Evolutionary conservation across 2,888 invertebrate genomes (phyloP).

Genomic region (Oxyteleia sp.): DNA sequence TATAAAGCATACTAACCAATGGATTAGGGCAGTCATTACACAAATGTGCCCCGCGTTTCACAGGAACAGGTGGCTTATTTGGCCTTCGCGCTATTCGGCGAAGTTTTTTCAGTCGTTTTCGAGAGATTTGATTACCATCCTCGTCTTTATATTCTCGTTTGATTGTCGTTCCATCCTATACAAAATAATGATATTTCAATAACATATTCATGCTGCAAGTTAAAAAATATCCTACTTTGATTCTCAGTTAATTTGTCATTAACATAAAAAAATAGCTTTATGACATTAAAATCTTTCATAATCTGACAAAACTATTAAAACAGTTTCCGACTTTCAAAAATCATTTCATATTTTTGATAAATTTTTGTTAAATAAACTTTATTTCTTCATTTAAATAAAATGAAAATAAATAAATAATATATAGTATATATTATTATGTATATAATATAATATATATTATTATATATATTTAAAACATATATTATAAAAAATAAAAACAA

Average conservation of each 20-base stretch:
- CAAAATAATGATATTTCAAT: conserved; percentile 6
- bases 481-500: conserved; percentile 5
- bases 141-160: conserved; percentile 91
- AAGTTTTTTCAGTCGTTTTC: conserved; percentile 95
- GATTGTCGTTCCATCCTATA: conserved; percentile 83
- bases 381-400: too few relatives aligned
- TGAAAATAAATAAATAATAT: too few relatives aligned
- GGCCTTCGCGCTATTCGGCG: conserved; percentile 92
- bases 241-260: too few relatives aligned
- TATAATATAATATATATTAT: too few relatives aligned
- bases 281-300: too few relatives aligned
- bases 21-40: conserved; percentile 93
- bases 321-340: too few relatives aligned
- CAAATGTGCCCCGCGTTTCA: conserved; percentile 90
- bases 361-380: too few relatives aligned
- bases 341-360: too few relatives aligned
- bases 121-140: conserved; percentile 92
- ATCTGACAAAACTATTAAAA: too few relatives aligned
- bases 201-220: neutral
- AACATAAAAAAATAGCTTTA: too few relatives aligned
- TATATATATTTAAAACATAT: too few relatives aligned
- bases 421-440: too few relatives aligned
- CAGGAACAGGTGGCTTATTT: conserved; percentile 88
- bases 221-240: conserved; percentile 6
- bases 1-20: conserved; percentile 89